Conservation (phyloP, 2,113 vertebrate species). For the Proteles cristata region DNA sequence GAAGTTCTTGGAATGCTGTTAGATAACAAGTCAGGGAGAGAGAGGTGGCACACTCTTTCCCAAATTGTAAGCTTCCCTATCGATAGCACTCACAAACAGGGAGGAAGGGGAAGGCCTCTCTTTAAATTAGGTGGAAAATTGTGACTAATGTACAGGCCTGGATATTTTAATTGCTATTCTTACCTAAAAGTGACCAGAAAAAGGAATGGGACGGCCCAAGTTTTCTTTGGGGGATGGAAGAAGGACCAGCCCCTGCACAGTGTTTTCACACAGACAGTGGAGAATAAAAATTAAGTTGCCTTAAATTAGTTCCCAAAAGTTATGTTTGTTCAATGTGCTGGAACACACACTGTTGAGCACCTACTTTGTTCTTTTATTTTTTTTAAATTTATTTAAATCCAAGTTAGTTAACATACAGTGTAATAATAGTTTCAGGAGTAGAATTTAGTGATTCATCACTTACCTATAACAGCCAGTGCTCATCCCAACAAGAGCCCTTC, state of each 20-base stretch:
- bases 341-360: neutral
- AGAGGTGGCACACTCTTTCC: neutral
- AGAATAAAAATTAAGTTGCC: constrained; percentile 16
- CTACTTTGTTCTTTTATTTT: neutral
- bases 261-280: constrained; percentile 1
- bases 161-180: constrained; percentile 21
- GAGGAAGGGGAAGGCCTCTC: neutral
- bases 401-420: no score
- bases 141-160: neutral
- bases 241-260: neutral
- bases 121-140: neutral
- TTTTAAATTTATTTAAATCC: no score
- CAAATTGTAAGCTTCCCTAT: neutral
- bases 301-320: neutral
- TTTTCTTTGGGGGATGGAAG: neutral
- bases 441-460: no score
- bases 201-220: neutral
- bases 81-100: neutral
- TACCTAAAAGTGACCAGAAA: constrained; percentile 15
- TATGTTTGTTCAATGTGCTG: neutral
- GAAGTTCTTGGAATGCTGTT: neutral
- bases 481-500: no score
- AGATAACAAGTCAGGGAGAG: neutral
- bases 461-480: no score
- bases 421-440: no score